Conservation (phyloP, 1,140 invertebrate genomes). For the Leptinotarsa texana region DNA sequence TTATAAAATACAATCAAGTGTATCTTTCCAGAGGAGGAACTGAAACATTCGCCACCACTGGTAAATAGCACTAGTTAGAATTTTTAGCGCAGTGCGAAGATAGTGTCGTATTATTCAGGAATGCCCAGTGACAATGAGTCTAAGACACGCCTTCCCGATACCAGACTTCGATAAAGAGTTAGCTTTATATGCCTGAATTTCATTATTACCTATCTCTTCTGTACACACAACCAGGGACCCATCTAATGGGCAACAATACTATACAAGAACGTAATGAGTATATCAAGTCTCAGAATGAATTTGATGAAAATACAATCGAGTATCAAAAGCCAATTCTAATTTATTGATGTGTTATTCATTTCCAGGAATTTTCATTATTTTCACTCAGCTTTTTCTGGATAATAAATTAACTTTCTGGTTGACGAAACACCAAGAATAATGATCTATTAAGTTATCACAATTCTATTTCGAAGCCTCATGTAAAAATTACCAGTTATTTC, state of each 20-base stretch:
- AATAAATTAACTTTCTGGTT: too few relatives aligned
- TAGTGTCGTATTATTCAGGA: slow-evolving; percentile 53
- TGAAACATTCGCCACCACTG: slow-evolving; percentile 11
- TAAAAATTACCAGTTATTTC: too few relatives aligned
- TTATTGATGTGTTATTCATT: too few relatives aligned
- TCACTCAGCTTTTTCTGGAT: too few relatives aligned
- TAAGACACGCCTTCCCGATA: slow-evolving; percentile 49
- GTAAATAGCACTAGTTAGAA: slow-evolving; percentile 32
- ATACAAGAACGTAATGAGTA: neutral
- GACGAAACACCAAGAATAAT: too few relatives aligned
- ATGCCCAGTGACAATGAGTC: slow-evolving; percentile 51
- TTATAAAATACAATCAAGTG: too few relatives aligned
- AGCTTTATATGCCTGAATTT: slow-evolving; percentile 46
- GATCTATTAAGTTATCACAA: too few relatives aligned
- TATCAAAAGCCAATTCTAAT: too few relatives aligned
- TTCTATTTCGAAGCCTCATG: too few relatives aligned
- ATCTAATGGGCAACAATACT: slow-evolving; percentile 3
- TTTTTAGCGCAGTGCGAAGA: slow-evolving; percentile 45
- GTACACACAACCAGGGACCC: neutral
- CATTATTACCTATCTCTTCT: slow-evolving; percentile 36
- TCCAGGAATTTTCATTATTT: too few relatives aligned
- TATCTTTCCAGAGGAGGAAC: too few relatives aligned
- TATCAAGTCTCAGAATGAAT: neutral
- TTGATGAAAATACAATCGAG: neutral
- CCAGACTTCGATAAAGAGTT: slow-evolving; percentile 44